Base-by-base conservation (phyloP, 2,797 vertebrate genomes). In the Lates japonicus region DNA sequence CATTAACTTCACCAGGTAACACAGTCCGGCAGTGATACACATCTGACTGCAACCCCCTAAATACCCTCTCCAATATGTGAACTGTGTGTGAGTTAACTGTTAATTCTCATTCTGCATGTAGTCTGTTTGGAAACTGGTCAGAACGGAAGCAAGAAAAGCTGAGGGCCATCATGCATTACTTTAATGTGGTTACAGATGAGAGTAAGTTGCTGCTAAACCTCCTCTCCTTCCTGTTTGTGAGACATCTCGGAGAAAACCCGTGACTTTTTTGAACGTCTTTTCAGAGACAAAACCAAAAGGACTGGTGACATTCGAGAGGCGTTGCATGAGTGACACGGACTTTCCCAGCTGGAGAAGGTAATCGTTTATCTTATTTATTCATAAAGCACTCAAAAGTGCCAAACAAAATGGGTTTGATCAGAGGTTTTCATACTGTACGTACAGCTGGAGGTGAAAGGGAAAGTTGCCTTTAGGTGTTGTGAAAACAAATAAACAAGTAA, bases 1-100 rank as follows among this genome's bases (percentile, higher is more conserved):
- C 78, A 96, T 96, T 22, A 96, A 96, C 92, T 96, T 96, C 91
- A 88, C 0, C 93, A 93, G 94, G 95, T 95, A 4, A 25, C 6
- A 0, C 31, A 25, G 1, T 0, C 5, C 5, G 11, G 0, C 20
- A 0, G 6, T 1, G 14, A 1, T 7, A 7, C 12, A 12, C 0
- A 19, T 5, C 7, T 16, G 3, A 37, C 3, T 7, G 4, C 37
- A 7, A 29, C 6, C 3, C 8, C 3, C 13, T 35, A 1, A 29
- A 58, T 9, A 10, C n/a, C 44, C 11, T 19, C 16, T 42, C 1
- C 8, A 0, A 25, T 16, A 1, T 46, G 44, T 63, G 22, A 10
- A 2, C 25, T 37, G 2, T 10, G 9, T 37, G 10, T 35, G 6
- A 10, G 1, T 16, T 76, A 16, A 79, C 12, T 42, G 22, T 33